Base-by-base conservation (phyloP, 2,888 invertebrate genomes). In the Ichneumoninae sp. region DNA sequence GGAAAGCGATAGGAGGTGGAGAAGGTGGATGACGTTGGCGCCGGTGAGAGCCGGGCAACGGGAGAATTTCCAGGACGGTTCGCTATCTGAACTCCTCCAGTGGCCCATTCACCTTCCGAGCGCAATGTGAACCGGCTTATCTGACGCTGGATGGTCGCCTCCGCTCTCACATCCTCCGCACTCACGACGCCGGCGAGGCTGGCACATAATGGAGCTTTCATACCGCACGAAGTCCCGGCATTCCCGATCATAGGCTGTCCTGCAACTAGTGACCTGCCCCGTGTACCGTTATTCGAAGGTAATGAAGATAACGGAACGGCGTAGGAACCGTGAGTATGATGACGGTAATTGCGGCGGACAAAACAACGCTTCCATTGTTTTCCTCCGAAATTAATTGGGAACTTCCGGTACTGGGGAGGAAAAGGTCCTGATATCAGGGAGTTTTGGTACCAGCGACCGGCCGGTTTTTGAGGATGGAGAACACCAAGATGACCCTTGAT, bases 241-340 rank as follows among this genome's bases (percentile, higher is more conserved):
- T 74, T 16, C 30, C 30, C 19, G 57, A 62, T 62, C 62, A 3
- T 7, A 8, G 65, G 36, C n/a, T 65, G 22, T 30, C 30, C 74
- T 50, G 74, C 74, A 65, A 65, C 74, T 65, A 16, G 74, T 75
- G 74, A 47, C 50, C 36, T 19, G 50, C 10, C 40, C 47, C 16
- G 1, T 44, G 13, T 44, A 44, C 44, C 30, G 74, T 75, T 65
- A 50, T 47, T 50, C 19, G 33, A 22, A 40, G 74, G 33, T 44
- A 62, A 19, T 65, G 33, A 65, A 75, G 74, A 75, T 75, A 50
- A 62, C 47, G 33, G 62, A 22, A 19, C 13, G 33, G 16, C 65
- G 47, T 3, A 26, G 13, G 26, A 57, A 26, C 57, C 60, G n/a
- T 26, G 62, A 65, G 50, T 19, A 22, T 22, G 13, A 16, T 19